Base-by-base conservation (phyloP, 2,888 invertebrate species). In the Polymixis lichenea region DNA sequence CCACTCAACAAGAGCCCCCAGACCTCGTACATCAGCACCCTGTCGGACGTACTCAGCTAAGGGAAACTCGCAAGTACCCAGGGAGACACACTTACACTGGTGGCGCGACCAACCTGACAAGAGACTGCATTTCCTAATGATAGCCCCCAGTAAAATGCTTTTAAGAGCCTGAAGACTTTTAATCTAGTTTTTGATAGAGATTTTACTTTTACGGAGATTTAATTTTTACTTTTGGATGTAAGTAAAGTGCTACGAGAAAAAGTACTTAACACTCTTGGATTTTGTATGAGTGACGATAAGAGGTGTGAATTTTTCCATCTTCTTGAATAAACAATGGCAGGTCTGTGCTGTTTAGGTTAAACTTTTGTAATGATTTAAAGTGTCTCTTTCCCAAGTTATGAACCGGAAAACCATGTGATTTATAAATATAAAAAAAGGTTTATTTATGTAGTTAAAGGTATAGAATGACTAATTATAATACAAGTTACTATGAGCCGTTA, bases 111-210 rank as follows among this genome's bases (percentile, higher is more conserved):
- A 71, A 82, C 83, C 75, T 81, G 77, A 83, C 82, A 85, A 84
- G 79, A 81, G 77, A 84, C 85, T 88, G 87, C 89, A 86, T 84
- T 88, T 86, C 82, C 85, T 89, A 88, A 89, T 86, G 86, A 86
- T 80, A 86, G 82, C 78, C 55, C 51, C 22, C 38, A 78, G 83
- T 75, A 75, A 82, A 89, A 90, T 86, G 83, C 77, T 82, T 80
- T 83, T 81, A 84, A 75, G 68, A 69, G 78, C 83, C 68, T 56
- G 60, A 64, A 70, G 74, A 77, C 72, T 77, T 84, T 80, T 80
- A 80, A 80, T 80, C 75, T 68, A 22, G 74, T 80, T 74, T 85
- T 77, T 55, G 9, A 61, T 60, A 64, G 28, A 73, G 25, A 49
- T 53, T 58, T 60, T 80, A 56, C 62, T 70, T 74, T 85, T 69